phyloP scores from a whole-genome alignment of 2,113 vertebrate species.

The Cyanoderma ruficeps region DNA sequence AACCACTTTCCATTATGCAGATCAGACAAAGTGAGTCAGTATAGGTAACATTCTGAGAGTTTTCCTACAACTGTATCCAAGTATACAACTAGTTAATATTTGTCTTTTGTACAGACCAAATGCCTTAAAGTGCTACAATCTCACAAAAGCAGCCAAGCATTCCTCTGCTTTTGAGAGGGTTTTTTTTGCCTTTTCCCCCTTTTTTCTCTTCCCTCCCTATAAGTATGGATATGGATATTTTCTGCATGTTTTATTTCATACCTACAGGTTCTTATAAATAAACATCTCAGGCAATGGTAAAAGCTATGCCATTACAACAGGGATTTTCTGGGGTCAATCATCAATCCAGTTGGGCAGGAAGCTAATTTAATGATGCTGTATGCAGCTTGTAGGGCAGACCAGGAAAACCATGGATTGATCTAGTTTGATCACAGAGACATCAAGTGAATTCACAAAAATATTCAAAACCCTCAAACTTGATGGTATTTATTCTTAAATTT shows the following conservation, averaged over 20 bases:
- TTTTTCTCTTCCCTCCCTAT: not conserved
- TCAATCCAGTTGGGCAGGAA: not conserved
- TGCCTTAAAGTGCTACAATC: not conserved
- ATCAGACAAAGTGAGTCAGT: not conserved
- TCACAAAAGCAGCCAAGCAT: not conserved
- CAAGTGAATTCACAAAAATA: not conserved
- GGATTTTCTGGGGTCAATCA: not conserved
- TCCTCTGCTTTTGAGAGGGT: not conserved
- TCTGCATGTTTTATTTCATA: conserved; percentile 16
- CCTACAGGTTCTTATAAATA: not conserved
- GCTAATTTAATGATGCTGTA: not conserved
- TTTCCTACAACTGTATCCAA: not conserved
- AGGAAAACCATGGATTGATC: not conserved
- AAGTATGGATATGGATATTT: not conserved
- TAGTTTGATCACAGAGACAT: fast-evolving
- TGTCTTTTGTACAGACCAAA: not conserved
- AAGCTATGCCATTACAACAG: not conserved
- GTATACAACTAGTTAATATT: not conserved
- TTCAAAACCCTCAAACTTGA: not conserved
- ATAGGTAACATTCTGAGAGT: not conserved
- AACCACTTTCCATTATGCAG: fast-evolving
- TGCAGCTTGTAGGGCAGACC: no score
- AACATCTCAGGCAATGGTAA: not conserved
- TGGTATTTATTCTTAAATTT: not conserved
- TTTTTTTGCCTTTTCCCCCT: fast-evolving